Percentiles rank a stretch among this genome's conserved stretches.
Conservation (phyloP, 1,140 invertebrate species). For the Paralvinella palmiformis region DNA sequence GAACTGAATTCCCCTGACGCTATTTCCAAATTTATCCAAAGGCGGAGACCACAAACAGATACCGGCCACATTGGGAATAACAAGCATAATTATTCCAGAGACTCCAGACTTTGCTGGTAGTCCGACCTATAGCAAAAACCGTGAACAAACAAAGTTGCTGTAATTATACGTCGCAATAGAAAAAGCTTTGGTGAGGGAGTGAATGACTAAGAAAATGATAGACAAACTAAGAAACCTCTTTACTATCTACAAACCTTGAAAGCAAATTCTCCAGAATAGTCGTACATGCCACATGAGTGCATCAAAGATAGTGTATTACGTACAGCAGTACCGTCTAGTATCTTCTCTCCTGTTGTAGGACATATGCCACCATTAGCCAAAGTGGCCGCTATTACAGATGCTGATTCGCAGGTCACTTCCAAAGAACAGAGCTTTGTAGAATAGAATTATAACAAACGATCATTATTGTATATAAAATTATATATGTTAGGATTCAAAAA, state of each 20-base stretch:
- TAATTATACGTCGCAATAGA: too few species aligned
- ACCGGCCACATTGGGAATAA: conserved; percentile 82
- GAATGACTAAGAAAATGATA: too few species aligned
- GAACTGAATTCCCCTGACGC: conserved; percentile 83
- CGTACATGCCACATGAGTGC: conserved; percentile 96
- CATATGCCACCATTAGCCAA: conserved; percentile 97
- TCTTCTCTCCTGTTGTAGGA: conserved; percentile 89
- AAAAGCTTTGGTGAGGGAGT: too few species aligned
- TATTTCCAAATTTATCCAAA: conserved; percentile 81
- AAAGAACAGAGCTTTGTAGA: conserved; percentile 79
- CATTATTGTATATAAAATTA: too few species aligned
- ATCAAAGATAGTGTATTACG: conserved; percentile 65
- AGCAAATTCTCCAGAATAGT: conserved; percentile 97
- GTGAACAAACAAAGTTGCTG: too few species aligned
- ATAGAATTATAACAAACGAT: too few species aligned
- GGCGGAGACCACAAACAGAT: conserved; percentile 87
- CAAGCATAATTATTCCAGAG: conserved; percentile 84
- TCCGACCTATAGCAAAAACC: conserved; percentile 66
- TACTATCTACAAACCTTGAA: conserved; percentile 78
- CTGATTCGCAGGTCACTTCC: conserved; percentile 88
- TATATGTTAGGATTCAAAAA: too few species aligned
- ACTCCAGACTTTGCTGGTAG: conserved; percentile 96
- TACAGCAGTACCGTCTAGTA: conserved; percentile 63
- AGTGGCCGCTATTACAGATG: conserved; percentile 88
- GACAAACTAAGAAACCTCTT: too few species aligned